Percentiles rank a stretch among this genome's conserved stretches.
These are phyloP conservation scores for Camponotus vicinus DNA, from an alignment of 1,140 invertebrate species.

Conservation along the genomic window DNA sequence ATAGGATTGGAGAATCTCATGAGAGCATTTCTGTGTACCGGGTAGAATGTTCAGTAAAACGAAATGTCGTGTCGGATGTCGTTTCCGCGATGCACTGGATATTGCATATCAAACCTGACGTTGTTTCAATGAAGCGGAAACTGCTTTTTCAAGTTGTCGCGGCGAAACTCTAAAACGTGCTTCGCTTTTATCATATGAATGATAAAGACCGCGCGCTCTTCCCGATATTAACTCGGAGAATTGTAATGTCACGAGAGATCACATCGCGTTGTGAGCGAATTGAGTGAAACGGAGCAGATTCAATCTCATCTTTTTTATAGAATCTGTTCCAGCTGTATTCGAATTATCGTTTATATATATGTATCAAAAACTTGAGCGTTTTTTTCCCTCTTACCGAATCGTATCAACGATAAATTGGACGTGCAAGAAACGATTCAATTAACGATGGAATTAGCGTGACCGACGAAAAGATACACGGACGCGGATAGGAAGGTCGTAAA, in stretches of 20 bases:
- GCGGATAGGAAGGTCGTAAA: slow-evolving; percentile 55
- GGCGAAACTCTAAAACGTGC: slow-evolving; percentile 44
- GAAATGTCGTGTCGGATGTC: slow-evolving; percentile 55
- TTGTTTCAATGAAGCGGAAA: slow-evolving; percentile 58
- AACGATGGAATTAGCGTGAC: slow-evolving; percentile 68
- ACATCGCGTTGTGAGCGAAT: not conserved
- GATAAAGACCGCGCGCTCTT: slow-evolving; percentile 14
- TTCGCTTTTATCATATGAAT: slow-evolving; percentile 21
- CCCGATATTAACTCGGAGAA: slow-evolving; percentile 21
- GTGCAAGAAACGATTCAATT: slow-evolving; percentile 77
- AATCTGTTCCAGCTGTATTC: not conserved
- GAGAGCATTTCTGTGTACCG: slow-evolving; percentile 51
- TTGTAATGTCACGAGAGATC: slow-evolving; percentile 7
- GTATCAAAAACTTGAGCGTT: not conserved
- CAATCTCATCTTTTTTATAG: not conserved
- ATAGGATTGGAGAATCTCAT: slow-evolving; percentile 8
- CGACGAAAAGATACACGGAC: slow-evolving; percentile 28
- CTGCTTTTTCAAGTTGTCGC: slow-evolving; percentile 58
- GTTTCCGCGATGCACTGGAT: slow-evolving; percentile 49
- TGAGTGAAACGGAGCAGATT: slow-evolving; percentile 5
- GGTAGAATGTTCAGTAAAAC: slow-evolving; percentile 48
- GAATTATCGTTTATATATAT: not conserved
- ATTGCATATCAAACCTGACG: slow-evolving; percentile 54
- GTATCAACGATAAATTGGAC: slow-evolving; percentile 22
- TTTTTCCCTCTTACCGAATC: not conserved